Evolutionary conservation across 2,888 invertebrate species (phyloP), one percentile per base, ranked within the genome.

Genomic region (Dorcus hopei): DNA sequence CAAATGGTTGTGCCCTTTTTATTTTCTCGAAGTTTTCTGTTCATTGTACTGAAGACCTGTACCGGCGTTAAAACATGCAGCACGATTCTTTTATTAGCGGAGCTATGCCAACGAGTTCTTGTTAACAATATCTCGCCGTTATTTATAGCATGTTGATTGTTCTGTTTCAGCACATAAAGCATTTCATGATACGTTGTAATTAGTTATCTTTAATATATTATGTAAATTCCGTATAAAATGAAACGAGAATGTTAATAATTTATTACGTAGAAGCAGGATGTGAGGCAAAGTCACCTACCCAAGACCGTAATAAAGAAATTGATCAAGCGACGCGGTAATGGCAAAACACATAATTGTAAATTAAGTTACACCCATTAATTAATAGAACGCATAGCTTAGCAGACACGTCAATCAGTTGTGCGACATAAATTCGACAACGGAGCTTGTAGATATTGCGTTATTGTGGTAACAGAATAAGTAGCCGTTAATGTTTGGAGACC

Each of bases 311-410:
- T 8, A 11, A 45, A 45, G 14, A 45, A 45, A 45, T 23, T 33
- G 26, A 33, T 33, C 26, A 33, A 33, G 14, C 9, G 45, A 16
- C 45, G 45, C 19, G 45, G 23, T 11, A 45, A 23, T 45, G 45
- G 45, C 45, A 45, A 33, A 33, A 33, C 26, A 33, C 23, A 52
- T 55, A 60, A 61, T 64, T 62, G 59, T 64, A 64, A 62, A 64
- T 64, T 64, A 62, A 62, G 62, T 57, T 57, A 57, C 61, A 64
- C 64, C 61, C 62, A 59, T 58, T 62, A 64, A 61, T 62, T 64
- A 62, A 62, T 59, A 59, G 61, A 55, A 55, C 58, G 58, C 60
- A 62, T 60, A 61, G 62, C 58, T 60, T 56, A 60, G 49, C 49
- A 61, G 61, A 50, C 59, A 56, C 59, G 64, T 63, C 64, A 61